phyloP scores from a whole-genome alignment of 2,797 vertebrate genomes.

The Babyrousa celebensis region DNA sequence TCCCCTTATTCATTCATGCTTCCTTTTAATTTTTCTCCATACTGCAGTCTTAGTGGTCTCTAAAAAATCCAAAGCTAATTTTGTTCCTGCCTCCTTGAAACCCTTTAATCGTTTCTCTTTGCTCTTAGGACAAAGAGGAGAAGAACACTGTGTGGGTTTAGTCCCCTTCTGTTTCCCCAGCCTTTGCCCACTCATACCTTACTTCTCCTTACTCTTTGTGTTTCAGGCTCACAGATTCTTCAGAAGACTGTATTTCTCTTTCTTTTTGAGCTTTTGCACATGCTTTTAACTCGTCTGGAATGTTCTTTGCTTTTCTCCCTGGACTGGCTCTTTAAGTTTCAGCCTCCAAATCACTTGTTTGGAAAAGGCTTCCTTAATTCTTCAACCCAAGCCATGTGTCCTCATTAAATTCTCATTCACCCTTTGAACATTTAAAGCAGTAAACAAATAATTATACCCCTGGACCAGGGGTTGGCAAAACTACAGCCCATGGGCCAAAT shows the following conservation, averaged over 20 bases:
- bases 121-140: constrained; percentile 26
- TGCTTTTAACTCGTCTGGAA: not conserved
- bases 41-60: constrained; percentile 2
- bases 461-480: constrained; percentile 12
- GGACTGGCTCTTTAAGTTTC: constrained; percentile 28
- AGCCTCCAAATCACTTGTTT: constrained; percentile 40
- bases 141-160: not conserved
- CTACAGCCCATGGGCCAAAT: not conserved
- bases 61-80: constrained; percentile 24
- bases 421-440: constrained; percentile 39
- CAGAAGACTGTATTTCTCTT: not conserved
- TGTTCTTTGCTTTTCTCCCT: not conserved
- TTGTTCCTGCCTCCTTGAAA: constrained; percentile 13
- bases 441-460: not conserved
- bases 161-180: fast-evolving
- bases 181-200: not conserved
- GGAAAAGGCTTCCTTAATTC: constrained; percentile 18
- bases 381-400: constrained; percentile 45
- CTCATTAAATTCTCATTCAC: constrained; percentile 59
- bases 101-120: not conserved
- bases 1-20: not conserved
- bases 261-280: not conserved
- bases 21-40: constrained; percentile 22
- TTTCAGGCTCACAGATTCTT: not conserved
- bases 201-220: not conserved